Evolutionary conservation across 2,113 vertebrate species (phyloP), one percentile per base, ranked within the genome.

Genomic region (Lamprologus callipterus): DNA sequence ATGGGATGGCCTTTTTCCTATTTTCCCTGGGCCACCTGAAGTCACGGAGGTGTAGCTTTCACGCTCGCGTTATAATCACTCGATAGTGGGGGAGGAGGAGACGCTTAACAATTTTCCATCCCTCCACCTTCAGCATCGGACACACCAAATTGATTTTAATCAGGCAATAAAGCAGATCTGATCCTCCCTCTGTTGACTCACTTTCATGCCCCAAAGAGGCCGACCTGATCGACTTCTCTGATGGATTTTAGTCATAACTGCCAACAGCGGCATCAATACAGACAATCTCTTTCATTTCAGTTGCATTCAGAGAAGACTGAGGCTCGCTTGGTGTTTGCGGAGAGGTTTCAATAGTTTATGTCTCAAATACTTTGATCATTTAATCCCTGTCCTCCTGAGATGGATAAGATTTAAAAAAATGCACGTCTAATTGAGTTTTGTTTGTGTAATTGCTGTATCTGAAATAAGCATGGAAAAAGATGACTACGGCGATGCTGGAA

Each of bases 101-200:
- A 92, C 7, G 31, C 80, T 88, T 84, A 80, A 88, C 75, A 65
- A 40, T 83, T 68, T 81, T 51, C 63, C 63, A 19, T 85, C 75
- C 49, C 81, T 90, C 78, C 88, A 91, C 92, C 91, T 87, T 89
- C 84, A 90, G 81, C 87, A 75, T 83, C 37, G 78, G 90, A 92
- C 91, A 92, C 85, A 94, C 80, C 86, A 95, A 93, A 96, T 95
- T 91, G 94, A 95, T 95, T 94, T 94, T 93, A 94, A 95, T 95
- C 91, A 93, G 93, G 90, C 91, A 85, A 83, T 89, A 91, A 93
- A 93, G 84, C 23, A 89, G 91, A 93, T 93, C 84, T 53, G 88
- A 93, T 93, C 88, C 93, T 93, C 90, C 87, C 86, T 85, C 83
- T 91, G 90, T 92, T 94, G 88, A 94, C 92, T 94, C 89, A 89